phyloP scores from a whole-genome alignment of 2,888 invertebrate species.

The Chloroclystis v-ata region DNA sequence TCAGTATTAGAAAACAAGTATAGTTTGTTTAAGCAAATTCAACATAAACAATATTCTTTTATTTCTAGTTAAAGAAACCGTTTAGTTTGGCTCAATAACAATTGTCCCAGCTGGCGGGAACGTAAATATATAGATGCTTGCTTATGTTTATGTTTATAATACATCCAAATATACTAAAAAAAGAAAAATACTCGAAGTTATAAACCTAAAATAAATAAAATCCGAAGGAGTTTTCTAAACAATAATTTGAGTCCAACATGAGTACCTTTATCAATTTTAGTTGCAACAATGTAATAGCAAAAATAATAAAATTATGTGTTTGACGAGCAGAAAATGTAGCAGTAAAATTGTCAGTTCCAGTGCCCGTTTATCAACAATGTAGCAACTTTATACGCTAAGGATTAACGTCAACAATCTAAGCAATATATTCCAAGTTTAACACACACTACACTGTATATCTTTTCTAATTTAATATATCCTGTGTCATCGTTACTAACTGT shows the following conservation, averaged over 20 bases:
- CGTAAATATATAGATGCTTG: no score
- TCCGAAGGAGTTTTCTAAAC: no score
- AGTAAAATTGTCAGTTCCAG: background rate
- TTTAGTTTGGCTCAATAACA: no score
- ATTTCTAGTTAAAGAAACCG: background rate
- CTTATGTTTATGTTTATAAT: no score
- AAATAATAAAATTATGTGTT: constrained; percentile 4
- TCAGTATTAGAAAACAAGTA: no score
- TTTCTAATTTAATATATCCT: constrained; percentile 65
- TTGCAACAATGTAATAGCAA: background rate
- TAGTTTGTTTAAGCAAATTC: no score
- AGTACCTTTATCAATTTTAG: no score
- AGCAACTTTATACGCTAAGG: constrained; percentile 4
- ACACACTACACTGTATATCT: constrained; percentile 31
- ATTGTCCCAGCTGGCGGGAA: no score
- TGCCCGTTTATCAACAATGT: constrained; percentile 4
- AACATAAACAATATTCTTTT: background rate
- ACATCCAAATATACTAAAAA: no score
- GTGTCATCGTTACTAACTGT: constrained; percentile 47
- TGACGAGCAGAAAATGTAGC: constrained; percentile 2
- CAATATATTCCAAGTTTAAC: constrained; percentile 17
- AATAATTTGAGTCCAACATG: no score
- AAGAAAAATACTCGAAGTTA: no score
- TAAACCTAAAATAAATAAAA: no score
- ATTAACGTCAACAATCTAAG: constrained; percentile 5